phyloP scores from a whole-genome alignment of 2,797 vertebrate genomes.

The Xenopus petersii region DNA sequence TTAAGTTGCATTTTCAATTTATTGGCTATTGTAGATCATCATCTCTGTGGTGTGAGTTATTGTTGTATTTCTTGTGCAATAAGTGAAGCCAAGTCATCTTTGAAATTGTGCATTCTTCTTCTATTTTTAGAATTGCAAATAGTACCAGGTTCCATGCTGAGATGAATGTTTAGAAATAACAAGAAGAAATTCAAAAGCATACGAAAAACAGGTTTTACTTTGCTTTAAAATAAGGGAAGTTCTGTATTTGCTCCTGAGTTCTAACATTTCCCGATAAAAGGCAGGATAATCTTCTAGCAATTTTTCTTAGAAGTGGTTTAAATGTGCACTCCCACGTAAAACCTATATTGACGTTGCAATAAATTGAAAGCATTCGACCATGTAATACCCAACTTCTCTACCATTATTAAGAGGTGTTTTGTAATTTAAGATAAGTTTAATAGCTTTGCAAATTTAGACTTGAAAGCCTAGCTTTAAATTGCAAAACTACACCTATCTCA shows the following conservation, averaged over 20 bases:
- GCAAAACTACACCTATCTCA: constrained; percentile 9
- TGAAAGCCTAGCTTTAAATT: constrained; percentile 18
- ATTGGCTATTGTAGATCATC: not conserved
- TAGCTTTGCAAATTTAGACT: constrained; percentile 28
- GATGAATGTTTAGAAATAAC: not conserved
- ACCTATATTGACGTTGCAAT: constrained; percentile 32
- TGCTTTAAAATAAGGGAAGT: not conserved
- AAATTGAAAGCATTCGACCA: constrained; percentile 35
- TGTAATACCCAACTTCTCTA: constrained; percentile 28
- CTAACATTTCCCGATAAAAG: constrained; percentile 1
- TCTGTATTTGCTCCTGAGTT: not conserved
- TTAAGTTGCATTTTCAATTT: not conserved
- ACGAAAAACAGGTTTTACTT: not conserved
- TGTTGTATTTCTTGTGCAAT: constrained; percentile 2
- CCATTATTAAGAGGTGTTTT: constrained; percentile 33
- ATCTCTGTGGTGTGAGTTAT: not conserved
- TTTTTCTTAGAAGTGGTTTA: constrained; percentile 8
- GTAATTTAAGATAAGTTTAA: constrained; percentile 41
- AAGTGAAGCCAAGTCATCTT: not conserved
- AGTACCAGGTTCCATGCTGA: not conserved
- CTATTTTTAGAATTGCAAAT: constrained; percentile 9
- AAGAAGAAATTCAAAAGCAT: not conserved
- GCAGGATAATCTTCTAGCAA: constrained; percentile 9
- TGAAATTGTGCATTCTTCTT: not conserved
- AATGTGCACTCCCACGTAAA: constrained; percentile 18